Base-by-base conservation (phyloP, 2,888 invertebrate genomes). In the Phanerotoma sp. region DNA sequence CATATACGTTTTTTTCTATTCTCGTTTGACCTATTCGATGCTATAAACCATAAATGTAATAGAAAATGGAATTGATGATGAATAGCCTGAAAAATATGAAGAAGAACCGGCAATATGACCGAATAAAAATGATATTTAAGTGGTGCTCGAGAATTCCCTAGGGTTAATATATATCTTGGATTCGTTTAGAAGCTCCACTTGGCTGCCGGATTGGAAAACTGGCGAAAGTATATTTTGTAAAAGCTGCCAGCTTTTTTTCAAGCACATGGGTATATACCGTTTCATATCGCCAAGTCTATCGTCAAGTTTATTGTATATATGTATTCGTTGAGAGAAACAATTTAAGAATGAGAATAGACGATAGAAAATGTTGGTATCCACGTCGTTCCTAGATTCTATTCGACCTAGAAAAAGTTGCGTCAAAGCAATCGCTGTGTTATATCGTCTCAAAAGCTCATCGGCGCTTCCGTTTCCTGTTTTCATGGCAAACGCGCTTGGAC, bases 391-490 rank as follows among this genome's bases (percentile, higher is more conserved):
- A 44, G 44, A 20, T 44, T 56, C 52, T n/a, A 5, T 40, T 46
- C 53, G 56, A 54, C 51, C 63, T 45, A 66, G 64, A 67, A n/a
- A n/a, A 67, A 63, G 51, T 35, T 25, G 22, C 46, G 40, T 47
- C 25, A 63, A 57, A 60, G 56, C 50, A 44, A 57, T 54, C 51
- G 51, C 48, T 57, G 55, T 62, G 13, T 61, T 48, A 16, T 41
- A 48, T 45, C 38, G 22, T 38, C n/a, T 30, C 55, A 42, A 63
- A 62, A 60, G 59, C 58, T 55, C 60, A 55, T 56, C 52, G 60
- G 25, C 47, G 54, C 49, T 63, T 69, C 65, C 66, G 65, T 62
- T 68, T 68, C 66, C 66, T 66, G 67, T 66, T 65, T 66, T 54
- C 51, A 21, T 40, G 47, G 28, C 28, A 59, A 48, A 53, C 49